Percentiles rank a stretch among this genome's conserved stretches.
These are phyloP conservation scores for Montipora capricornis DNA, from an alignment of 64 coral and sea anemone genomes.

Conservation along the genomic window DNA sequence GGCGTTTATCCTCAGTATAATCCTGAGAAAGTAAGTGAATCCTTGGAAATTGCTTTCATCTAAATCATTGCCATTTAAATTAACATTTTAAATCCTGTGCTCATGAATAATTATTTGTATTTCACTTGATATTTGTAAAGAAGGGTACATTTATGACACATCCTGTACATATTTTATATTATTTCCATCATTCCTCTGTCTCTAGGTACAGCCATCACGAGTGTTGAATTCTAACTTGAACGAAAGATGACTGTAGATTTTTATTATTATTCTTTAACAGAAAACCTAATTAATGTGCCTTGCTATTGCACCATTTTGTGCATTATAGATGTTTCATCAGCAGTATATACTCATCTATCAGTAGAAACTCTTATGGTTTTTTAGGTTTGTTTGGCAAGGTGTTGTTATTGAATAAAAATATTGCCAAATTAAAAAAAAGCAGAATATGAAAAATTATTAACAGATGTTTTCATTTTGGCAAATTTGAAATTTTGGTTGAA, in stretches of 20 bases:
- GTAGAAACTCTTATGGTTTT: no score
- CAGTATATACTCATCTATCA: no score
- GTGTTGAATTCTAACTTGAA: not conserved
- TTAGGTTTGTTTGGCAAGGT: no score
- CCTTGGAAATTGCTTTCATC: conserved; percentile 1
- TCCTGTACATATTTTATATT: not conserved
- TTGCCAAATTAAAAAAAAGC: no score
- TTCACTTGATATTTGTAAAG: conserved; percentile 4
- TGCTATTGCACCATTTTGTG: no score
- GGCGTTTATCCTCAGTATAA: conserved; percentile 97
- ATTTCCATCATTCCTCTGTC: not conserved
- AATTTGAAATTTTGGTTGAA: no score
- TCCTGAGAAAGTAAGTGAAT: conserved; percentile 90
- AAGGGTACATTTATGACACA: not conserved
- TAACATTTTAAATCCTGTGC: conserved; percentile 22
- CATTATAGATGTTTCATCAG: no score
- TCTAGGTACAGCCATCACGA: not conserved
- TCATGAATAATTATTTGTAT: conserved; percentile 58
- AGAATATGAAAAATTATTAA: no score
- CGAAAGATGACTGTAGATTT: not conserved
- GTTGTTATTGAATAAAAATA: no score
- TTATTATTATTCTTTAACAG: no score
- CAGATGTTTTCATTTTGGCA: no score
- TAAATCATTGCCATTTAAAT: not conserved
- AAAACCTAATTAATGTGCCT: no score